phyloP scores from a whole-genome alignment of 2,797 vertebrate species.

The Vireo griseus region DNA sequence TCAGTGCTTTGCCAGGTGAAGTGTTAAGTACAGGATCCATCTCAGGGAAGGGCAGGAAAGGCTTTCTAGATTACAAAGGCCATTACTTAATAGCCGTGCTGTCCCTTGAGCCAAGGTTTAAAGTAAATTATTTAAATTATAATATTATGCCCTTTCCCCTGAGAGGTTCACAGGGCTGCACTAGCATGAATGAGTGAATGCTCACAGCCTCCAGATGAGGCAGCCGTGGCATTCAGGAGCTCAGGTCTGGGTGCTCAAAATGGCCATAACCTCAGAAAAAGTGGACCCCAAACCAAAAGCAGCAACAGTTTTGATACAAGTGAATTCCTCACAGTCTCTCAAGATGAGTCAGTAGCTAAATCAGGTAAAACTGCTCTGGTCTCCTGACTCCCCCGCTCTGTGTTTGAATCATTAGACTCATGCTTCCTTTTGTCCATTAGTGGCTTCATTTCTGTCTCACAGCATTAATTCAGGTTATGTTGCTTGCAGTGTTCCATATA shows the following conservation, averaged over 20 bases:
- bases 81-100: constrained; percentile 28
- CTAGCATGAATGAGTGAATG: not conserved
- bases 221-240: not conserved
- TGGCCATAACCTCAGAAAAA: not conserved
- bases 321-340: constrained; percentile 2
- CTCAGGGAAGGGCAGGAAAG: constrained; percentile 22
- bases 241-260: not conserved
- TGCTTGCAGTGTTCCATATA: constrained; percentile 37
- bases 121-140: constrained; percentile 64
- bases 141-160: constrained; percentile 36
- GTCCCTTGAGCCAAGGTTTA: constrained; percentile 41
- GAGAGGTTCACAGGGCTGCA: not conserved
- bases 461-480: constrained; percentile 56
- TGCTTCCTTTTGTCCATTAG: constrained; percentile 58
- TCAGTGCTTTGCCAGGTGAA: constrained; percentile 1
- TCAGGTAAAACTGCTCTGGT: constrained; percentile 56
- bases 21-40: constrained; percentile 39
- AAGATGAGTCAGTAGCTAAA: constrained; percentile 52
- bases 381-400: constrained; percentile 44
- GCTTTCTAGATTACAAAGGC: constrained; percentile 48
- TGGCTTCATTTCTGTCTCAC: constrained; percentile 57
- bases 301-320: not conserved
- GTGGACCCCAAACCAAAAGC: not conserved
- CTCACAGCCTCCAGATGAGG: constrained; percentile 12
- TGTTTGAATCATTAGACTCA: constrained; percentile 57